Evolutionary conservation across 2,113 vertebrate genomes (phyloP).

Genomic region (Triplophysa rosa): DNA sequence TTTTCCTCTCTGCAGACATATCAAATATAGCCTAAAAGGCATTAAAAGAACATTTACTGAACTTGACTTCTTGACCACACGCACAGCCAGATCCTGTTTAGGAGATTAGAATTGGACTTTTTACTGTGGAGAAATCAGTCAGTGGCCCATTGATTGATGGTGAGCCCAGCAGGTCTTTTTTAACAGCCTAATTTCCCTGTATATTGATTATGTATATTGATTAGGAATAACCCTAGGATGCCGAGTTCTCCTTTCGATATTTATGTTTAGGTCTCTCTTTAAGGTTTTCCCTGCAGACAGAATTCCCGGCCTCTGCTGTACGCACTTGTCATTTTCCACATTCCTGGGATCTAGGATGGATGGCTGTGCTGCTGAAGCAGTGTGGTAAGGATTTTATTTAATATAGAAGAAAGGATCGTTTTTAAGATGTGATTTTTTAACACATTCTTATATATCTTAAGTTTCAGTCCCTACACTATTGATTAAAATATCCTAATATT

Average conservation of each 20-base stretch:
- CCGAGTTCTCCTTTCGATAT: slow-evolving; percentile 42
- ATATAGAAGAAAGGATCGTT: too few relatives aligned
- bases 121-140: slow-evolving; percentile 58
- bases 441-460: too few relatives aligned
- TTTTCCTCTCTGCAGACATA: slow-evolving; percentile 10
- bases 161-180: slow-evolving; percentile 67
- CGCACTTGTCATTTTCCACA: slow-evolving; percentile 34
- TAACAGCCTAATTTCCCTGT: slow-evolving; percentile 74
- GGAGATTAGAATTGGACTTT: slow-evolving; percentile 67
- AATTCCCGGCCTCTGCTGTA: slow-evolving; percentile 22
- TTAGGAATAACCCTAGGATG: slow-evolving; percentile 65
- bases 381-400: background rate
- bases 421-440: too few relatives aligned
- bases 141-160: slow-evolving; percentile 69
- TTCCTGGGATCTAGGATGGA: background rate
- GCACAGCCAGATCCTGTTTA: slow-evolving; percentile 61
- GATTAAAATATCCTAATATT: too few relatives aligned
- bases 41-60: slow-evolving; percentile 1
- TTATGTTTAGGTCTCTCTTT: slow-evolving; percentile 54
- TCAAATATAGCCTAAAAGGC: background rate
- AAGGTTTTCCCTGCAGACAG: slow-evolving; percentile 53
- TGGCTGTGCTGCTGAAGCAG: background rate
- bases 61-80: slow-evolving; percentile 52
- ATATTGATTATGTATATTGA: slow-evolving; percentile 78
- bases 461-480: too few relatives aligned